These are phyloP conservation scores for Ptychochromis oligacanthus DNA, from an alignment of 2,113 vertebrate species.

Conservation along the genomic window DNA sequence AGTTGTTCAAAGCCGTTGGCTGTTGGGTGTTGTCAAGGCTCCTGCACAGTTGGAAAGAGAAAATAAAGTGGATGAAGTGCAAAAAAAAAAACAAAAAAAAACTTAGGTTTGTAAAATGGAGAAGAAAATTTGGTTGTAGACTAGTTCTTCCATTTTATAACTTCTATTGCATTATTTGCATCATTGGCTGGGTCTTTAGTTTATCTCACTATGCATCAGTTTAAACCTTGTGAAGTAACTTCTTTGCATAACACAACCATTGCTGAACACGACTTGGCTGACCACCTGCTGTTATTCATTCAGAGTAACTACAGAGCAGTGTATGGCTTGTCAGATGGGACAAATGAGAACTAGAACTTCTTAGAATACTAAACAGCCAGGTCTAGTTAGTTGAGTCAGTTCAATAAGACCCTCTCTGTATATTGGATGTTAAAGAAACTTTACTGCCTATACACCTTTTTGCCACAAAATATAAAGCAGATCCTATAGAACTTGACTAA, in stretches of 20 bases:
- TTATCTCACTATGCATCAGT: not conserved
- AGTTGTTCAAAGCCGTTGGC: not conserved
- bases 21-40: not conserved
- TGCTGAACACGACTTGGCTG: not conserved
- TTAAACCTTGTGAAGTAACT: not conserved
- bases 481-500: not conserved
- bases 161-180: not conserved
- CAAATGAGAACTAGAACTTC: not conserved
- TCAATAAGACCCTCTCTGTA: not conserved
- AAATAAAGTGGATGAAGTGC: not conserved
- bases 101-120: not conserved
- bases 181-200: not conserved
- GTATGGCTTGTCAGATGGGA: not conserved
- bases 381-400: rapidly evolving
- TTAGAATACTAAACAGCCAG: not conserved
- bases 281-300: not conserved
- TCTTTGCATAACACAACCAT: not conserved
- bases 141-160: not conserved
- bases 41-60: not conserved
- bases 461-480: not conserved
- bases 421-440: not conserved
- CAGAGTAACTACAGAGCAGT: not conserved
- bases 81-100: too few relatives aligned
- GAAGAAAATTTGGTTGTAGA: not conserved
- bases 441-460: not conserved